Base-by-base conservation (phyloP, 2,888 invertebrate species). In the Corbicula japonica region DNA sequence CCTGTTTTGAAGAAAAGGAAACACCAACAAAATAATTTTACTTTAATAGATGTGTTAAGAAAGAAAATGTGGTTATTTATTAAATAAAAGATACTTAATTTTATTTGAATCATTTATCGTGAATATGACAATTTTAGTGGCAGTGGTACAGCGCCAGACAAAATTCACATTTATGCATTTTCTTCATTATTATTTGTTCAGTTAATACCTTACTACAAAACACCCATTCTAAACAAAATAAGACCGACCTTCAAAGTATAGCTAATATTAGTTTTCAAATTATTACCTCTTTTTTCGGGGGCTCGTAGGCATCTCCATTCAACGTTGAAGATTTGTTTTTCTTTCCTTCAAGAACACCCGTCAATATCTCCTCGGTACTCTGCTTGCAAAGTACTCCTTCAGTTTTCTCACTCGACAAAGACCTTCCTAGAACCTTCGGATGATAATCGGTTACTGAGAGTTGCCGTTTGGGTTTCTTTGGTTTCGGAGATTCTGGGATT, bases 391-490 rank as follows among this genome's bases (percentile, higher is more conserved):
- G 44, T 12, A 32, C 23, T 32, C 61, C 28, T 12, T 70, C 60
- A 1, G 26, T 6, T 21, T 70, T 74, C 41, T 73, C 69, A 1
- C 56, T 35, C 12, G 77, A 77, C 10, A 30, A 12, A 12, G 54
- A 28, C 28, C 62, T 50, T 2, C 44, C 52, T 10, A 58, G 44
- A 23, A 60, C 38, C 1, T 70, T 50, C n/a, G 78, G 78, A n/a
- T 73, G 54, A 35, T 83, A 83, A 4, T 83, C 82, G 26, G 76
- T 78, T 0, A 83, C 54, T 5, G 82, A 65, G 10, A 50, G 34
- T 30, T 83, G 76, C 15, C 56, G 38, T 38, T 79, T 78, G 35
- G n/a, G 46, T 50, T 83, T 78, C 23, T 61, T 54, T 8, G 66
- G 38, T 52, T 76, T 76, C 2, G 76, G 70, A 18, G 58, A 15